These are phyloP conservation scores for Siphlonurus alternatus DNA, from an alignment of 2,888 invertebrate genomes.

Conservation along the genomic window DNA sequence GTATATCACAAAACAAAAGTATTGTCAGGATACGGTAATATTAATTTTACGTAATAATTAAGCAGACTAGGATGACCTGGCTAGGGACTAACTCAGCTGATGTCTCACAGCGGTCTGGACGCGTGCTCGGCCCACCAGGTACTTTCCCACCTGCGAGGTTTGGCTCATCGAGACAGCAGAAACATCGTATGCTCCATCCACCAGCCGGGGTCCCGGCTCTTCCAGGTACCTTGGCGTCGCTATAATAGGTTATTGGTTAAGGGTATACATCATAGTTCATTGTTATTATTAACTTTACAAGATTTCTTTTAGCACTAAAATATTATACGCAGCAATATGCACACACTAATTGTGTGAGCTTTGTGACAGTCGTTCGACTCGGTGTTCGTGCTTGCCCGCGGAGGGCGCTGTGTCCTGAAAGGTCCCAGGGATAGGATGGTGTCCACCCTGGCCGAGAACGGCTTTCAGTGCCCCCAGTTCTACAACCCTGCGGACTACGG, in stretches of 20 bases:
- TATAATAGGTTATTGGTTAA: no score
- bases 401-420: slow-evolving; percentile 51
- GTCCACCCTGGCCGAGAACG: slow-evolving; percentile 37
- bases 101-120: slow-evolving; percentile 36
- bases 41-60: no score
- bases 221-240: no score
- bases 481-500: slow-evolving; percentile 67
- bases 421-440: slow-evolving; percentile 43
- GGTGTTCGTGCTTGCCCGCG: slow-evolving; percentile 47
- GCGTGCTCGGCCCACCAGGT: slow-evolving; percentile 50
- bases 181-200: slow-evolving; percentile 59
- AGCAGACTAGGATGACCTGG: no score
- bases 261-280: no score
- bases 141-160: slow-evolving; percentile 38
- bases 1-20: no score
- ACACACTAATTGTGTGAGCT: no score
- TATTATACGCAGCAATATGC: no score
- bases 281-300: neutral
- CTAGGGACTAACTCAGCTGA: no score
- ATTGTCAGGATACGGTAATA: no score
- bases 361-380: slow-evolving; percentile 40
- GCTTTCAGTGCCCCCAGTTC: slow-evolving; percentile 50
- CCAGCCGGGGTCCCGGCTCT: slow-evolving; percentile 59
- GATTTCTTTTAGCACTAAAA: no score
- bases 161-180: slow-evolving; percentile 44